Evolutionary conservation across 2,888 invertebrate species (phyloP), one percentile per base, ranked within the genome.

Genomic region (Luperina nickerlii): DNA sequence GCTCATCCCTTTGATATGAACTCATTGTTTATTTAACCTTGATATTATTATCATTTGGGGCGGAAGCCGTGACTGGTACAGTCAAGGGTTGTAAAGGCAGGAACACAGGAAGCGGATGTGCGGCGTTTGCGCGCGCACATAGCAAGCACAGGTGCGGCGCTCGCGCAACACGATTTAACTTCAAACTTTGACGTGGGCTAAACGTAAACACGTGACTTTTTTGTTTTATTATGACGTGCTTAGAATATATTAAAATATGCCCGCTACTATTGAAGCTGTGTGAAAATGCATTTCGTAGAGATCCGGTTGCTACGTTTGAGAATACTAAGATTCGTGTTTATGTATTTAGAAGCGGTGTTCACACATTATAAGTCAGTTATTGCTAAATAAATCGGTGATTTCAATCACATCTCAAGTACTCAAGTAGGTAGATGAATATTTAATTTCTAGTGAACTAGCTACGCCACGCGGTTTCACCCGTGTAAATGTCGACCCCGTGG

Each of bases 81-180:
- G 81, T 82, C 87, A 92, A 92, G 90, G 93, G 89, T 90, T 90
- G 88, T 81, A 87, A 90, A 92, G 94, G 92, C 90, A 93, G 93
- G 92, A 94, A 93, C 91, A 95, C 94, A 93, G 96, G 96, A 96
- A 96, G 90, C 96, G 96, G 96, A 96, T 95, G 94, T 93, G 88
- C 87, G 92, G 90, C 88, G 90, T 92, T 71, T 91, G 91, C 92
- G 90, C 90, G 76, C 83, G 76, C 85, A 76, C 86, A 83, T 79
- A 84, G 82, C 84, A 91, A 93, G 73, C 90, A 84, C 89, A 89
- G 89, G 90, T 88, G 89, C 84, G 84, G 78, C 78, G 87, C 76
- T 67, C 51, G 79, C 82, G 85, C 87, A 48, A 13, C 71, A 79
- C 92, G 90, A 90, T 92, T 90, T 91, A 91, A 90, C 91, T 89